Percentiles rank a stretch among this genome's conserved stretches.
Evolutionary conservation across 2,113 vertebrate genomes (phyloP).

Genomic region (Paramormyrops kingsleyae): DNA sequence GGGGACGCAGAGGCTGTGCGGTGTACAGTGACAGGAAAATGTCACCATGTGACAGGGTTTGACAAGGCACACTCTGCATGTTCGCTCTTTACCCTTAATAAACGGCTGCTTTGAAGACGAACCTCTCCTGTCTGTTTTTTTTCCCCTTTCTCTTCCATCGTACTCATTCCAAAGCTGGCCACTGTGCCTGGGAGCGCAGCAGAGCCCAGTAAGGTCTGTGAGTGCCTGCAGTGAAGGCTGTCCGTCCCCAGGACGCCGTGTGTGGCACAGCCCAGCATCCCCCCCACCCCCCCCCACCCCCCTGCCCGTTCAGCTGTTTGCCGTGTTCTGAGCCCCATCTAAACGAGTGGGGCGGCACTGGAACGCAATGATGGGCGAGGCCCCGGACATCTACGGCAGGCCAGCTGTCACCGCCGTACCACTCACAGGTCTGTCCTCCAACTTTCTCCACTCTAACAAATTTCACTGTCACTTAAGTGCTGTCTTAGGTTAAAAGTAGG

Average conservation of each 20-base stretch:
- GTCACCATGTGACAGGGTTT: background rate
- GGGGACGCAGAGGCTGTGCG: background rate
- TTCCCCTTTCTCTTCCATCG: background rate
- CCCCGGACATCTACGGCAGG: background rate
- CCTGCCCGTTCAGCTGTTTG: background rate
- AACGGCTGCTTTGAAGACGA: conserved; percentile 1
- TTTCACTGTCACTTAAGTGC: background rate
- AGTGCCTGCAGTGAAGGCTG: background rate
- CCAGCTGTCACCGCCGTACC: background rate
- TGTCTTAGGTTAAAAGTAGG: background rate
- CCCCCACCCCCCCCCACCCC: background rate
- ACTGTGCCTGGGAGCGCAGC: background rate
- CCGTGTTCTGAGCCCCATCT: background rate
- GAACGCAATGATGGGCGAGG: background rate
- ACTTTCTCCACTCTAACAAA: background rate
- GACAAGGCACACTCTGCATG: background rate
- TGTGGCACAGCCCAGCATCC: background rate
- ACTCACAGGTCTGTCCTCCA: background rate
- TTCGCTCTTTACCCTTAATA: background rate
- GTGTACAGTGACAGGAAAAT: background rate
- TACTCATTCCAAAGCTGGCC: background rate
- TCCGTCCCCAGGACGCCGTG: background rate
- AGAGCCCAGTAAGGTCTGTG: background rate
- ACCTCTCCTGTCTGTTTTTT: background rate
- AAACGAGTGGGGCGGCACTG: background rate